Base-by-base conservation (phyloP, 2,888 invertebrate genomes). In the Frankliniella fusca region DNA sequence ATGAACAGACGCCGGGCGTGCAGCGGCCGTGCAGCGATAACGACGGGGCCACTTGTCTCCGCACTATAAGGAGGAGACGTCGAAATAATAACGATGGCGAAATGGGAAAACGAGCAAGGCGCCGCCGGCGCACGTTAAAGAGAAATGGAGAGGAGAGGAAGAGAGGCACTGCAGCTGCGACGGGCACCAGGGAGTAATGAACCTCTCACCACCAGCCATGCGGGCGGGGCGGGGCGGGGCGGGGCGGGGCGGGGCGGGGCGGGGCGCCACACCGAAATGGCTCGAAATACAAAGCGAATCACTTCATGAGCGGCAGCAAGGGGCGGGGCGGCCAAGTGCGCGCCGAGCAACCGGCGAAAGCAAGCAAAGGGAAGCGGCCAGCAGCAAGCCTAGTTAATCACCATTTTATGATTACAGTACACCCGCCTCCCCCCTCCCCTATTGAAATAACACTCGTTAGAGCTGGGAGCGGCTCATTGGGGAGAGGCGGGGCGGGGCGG, bases 381-480 rank as follows among this genome's bases (percentile, higher is more conserved):
- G 61, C 70, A 23, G 70, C 70, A 5, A 27, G 70, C 23, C 70
- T 27, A 76, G 70, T 76, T 76, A 76, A 76, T 76, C 27, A 76
- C n/a, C 12, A 76, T 27, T 76, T 76, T 76, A 76, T 76, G 70
- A 76, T 76, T 61, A 61, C 61, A 61, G 7, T 38, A 38, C 38
- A 38, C 38, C 38, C 3, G 38, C 38, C 38, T 5, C 38, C 3
- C 38, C 38, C 38, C 70, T n/a, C 70, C 70, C 27, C 70, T 76
- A 76, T 76, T 76, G 70, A 27, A 76, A 76, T 76, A 76, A 76
- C 70, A 76, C 27, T 76, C 70, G 70, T 76, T 76, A 76, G 70
- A n/a, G 23, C 27, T 3, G 5, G 38, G 38, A 38, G 38, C 38
- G 5, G 38, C 38, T 38, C 38, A 38, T 5, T 38, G 38, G 38